Evolutionary conservation across 35 echinoderm and acorn worm species (phyloP).

Genomic region (Ophioderma brevispina): DNA sequence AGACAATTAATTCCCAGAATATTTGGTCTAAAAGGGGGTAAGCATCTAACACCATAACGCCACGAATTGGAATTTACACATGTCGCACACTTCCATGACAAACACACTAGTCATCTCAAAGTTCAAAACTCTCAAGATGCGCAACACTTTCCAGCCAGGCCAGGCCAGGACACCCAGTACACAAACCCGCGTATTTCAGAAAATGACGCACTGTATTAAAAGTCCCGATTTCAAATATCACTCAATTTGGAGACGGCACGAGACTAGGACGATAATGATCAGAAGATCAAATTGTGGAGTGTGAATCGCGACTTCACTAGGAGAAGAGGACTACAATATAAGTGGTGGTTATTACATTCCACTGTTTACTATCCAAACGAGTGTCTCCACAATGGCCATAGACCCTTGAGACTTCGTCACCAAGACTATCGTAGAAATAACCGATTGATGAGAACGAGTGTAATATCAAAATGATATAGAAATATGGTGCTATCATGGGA

Average conservation of each 20-base stretch:
- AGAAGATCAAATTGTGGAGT: not conserved
- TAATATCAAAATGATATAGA: constrained; percentile 15
- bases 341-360: constrained; percentile 1
- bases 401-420: not conserved
- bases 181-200: not conserved
- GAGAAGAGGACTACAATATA: not conserved
- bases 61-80: too few relatives aligned
- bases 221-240: constrained; percentile 5
- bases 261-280: not conserved
- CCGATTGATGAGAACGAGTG: not conserved
- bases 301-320: not conserved
- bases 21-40: too few relatives aligned
- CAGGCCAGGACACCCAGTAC: too few relatives aligned
- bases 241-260: not conserved
- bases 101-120: too few relatives aligned
- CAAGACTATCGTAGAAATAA: not conserved
- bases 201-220: constrained; percentile 1
- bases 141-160: too few relatives aligned
- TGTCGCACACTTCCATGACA: too few relatives aligned
- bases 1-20: too few relatives aligned
- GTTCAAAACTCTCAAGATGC: too few relatives aligned
- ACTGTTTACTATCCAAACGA: not conserved
- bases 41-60: too few relatives aligned
- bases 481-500: not conserved
- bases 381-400: not conserved